Base-by-base conservation (phyloP, 1,140 invertebrate species). In the Ceratosolen solmsi region DNA sequence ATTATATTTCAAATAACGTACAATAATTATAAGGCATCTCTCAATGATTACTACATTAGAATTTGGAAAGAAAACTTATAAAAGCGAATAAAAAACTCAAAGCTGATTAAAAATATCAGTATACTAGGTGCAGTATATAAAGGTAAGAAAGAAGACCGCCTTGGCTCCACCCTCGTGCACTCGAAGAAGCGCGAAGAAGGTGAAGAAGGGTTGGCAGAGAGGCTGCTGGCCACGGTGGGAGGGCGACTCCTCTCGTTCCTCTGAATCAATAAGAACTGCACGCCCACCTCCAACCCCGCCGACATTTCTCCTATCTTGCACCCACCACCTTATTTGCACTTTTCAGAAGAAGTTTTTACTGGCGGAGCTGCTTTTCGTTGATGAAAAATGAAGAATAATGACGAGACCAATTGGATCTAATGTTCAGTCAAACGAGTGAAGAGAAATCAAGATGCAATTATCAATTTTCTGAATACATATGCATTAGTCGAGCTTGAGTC, bases 261-360 rank as follows among this genome's bases (percentile, higher is more conserved):
- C 85, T 87, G 85, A 88, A 88, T 88, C 86, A 87, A 87, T 87
- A 87, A 87, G 87, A 88, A 88, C 86, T 88, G 82, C 86, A 87
- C 85, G 84, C 85, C 27, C 70, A 25, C 3, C 70, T n/a, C 78
- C 86, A 30, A 84, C 85, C 85, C 82, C 84, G 84, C 77, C 80
- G 84, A 25, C 46, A 75, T 75, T 84, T 82, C 78, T 78, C 80
- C 51, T 71, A 75, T 63, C 51, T 22, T 54, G 20, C 51, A 5
- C 41, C 41, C 41, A 46, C 41, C 41, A 5, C 54, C 54, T 58
- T 58, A 22, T 58, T 25, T 15, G 54, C 17, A 5, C 54, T 15
- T 15, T 15, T 58, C 54, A 4, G 5, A 4, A 5, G 54, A 20
- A 4, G 17, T 58, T 58, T 58, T 58, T 46, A 13, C 41, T 46